A percentile compares a stretch with the other conserved stretches of the same genome.
phyloP scores from a whole-genome alignment of 2,888 invertebrate genomes.

The Conops quadrifasciatus region DNA sequence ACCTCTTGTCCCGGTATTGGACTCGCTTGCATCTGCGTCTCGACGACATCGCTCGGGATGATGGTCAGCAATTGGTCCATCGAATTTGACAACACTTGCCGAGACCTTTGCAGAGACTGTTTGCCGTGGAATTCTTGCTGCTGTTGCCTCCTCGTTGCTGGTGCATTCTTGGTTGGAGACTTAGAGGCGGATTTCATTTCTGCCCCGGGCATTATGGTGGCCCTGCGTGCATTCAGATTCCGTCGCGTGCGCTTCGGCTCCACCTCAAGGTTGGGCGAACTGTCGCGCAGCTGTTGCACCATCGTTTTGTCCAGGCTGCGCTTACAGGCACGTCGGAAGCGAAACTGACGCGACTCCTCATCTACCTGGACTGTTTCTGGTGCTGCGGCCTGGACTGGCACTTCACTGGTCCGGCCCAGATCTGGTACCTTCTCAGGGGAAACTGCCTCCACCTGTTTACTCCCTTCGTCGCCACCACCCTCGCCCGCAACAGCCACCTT shows the following conservation, averaged over 20 bases:
- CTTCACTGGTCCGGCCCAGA: conserved; percentile 25
- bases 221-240: background rate
- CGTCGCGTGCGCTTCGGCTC: conserved; percentile 38
- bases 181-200: background rate
- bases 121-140: background rate
- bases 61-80: background rate
- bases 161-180: background rate
- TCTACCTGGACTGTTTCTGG: background rate
- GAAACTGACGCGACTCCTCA: conserved; percentile 39
- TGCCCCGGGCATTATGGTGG: background rate
- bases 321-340: conserved; percentile 42
- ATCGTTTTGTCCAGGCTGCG: conserved; percentile 34
- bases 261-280: conserved; percentile 15
- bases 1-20: background rate
- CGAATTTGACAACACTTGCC: background rate
- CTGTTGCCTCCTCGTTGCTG: background rate
- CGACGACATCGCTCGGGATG: conserved; percentile 6
- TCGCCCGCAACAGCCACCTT: background rate
- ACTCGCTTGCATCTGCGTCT: conserved; percentile 10
- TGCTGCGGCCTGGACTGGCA: background rate
- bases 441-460: background rate
- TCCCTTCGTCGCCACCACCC: background rate
- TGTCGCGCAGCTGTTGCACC: conserved; percentile 20
- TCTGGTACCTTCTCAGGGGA: conserved; percentile 33
- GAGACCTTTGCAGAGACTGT: background rate